Conservation (phyloP, 2,113 vertebrate genomes). For the Thryonomys swinderianus region DNA sequence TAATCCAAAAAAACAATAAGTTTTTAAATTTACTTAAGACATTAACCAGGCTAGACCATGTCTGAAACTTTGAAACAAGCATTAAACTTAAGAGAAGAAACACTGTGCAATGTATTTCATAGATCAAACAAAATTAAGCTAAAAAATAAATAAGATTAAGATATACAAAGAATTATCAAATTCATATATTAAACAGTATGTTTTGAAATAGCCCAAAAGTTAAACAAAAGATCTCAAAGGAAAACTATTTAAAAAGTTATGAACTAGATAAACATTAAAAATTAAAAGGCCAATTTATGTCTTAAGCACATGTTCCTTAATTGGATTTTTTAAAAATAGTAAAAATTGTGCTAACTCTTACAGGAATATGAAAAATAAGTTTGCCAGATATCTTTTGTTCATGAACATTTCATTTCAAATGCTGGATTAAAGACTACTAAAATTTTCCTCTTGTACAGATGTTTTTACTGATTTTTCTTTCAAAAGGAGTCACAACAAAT, state of each 20-base stretch:
- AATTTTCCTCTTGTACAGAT: neutral
- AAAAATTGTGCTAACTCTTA: neutral
- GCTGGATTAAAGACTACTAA: neutral
- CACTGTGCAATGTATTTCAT: neutral
- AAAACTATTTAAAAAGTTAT: neutral
- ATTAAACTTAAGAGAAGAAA: neutral
- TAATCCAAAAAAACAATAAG: neutral
- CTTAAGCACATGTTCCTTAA: neutral
- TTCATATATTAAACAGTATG: neutral
- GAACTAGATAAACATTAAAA: neutral
- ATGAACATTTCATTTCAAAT: neutral
- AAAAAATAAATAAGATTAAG: neutral
- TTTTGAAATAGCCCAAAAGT: neutral
- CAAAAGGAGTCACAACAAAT: neutral
- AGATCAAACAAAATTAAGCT: neutral
- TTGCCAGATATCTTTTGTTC: neutral
- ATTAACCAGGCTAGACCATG: neutral
- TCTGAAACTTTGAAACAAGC: neutral
- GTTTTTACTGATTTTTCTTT: neutral
- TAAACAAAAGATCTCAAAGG: neutral
- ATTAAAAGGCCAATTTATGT: neutral
- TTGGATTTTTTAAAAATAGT: neutral
- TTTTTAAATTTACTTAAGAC: neutral
- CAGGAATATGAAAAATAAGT: neutral
- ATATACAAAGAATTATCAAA: neutral